phyloP scores from a whole-genome alignment of 37 sponge, comb jelly and placozoan genomes.

The Eunapius fragilis region DNA sequence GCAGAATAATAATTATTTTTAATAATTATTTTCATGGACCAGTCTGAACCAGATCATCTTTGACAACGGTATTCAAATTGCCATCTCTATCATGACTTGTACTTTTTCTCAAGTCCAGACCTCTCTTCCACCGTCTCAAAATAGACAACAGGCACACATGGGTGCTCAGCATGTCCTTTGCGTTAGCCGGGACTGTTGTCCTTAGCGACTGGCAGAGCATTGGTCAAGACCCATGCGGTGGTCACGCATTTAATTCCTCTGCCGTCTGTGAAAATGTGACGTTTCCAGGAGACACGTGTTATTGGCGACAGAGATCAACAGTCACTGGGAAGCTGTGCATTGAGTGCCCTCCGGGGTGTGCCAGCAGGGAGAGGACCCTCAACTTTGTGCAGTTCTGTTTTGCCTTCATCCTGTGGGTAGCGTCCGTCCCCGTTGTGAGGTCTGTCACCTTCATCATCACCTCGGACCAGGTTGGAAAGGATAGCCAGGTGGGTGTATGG shows the following conservation, averaged over 20 bases:
- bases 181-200: slow-evolving; percentile 3
- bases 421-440: neutral
- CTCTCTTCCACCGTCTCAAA: neutral
- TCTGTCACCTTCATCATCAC: neutral
- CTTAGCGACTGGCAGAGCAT: slow-evolving; percentile 52
- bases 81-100: too few relatives aligned
- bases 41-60: too few relatives aligned
- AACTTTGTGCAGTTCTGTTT: slow-evolving; percentile 5
- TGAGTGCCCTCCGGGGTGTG: neutral
- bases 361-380: neutral
- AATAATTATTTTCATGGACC: too few relatives aligned
- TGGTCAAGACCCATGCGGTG: slow-evolving; percentile 27
- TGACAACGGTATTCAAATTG: too few relatives aligned
- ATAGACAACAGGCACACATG: neutral
- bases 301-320: neutral
- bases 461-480: neutral
- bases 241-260: neutral
- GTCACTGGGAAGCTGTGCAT: slow-evolving; percentile 7
- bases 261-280: neutral
- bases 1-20: too few relatives aligned
- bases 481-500: too few relatives aligned
- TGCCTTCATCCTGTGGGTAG: neutral
- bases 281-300: neutral
- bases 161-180: slow-evolving; percentile 14
- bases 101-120: neutral